Evolutionary conservation across 2,797 vertebrate genomes (phyloP).

Genomic region (Macropus fuliginosus): DNA sequence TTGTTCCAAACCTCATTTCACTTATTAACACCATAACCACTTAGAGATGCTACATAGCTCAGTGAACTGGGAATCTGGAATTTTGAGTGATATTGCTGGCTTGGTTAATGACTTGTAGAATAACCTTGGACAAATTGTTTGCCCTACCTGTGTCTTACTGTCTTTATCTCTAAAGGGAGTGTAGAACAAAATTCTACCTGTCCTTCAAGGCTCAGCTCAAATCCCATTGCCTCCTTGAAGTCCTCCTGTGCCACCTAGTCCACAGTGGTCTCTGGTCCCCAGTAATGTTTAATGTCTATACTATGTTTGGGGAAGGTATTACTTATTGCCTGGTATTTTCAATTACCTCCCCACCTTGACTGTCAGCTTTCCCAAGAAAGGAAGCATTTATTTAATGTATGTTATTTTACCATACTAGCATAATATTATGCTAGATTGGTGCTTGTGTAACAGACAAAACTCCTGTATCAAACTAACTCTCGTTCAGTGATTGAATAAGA

Average conservation of each 20-base stretch:
- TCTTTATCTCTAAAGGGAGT: conserved; percentile 41
- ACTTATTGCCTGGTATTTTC: not conserved
- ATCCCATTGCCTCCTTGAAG: not conserved
- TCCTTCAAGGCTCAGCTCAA: conserved; percentile 19
- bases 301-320: not conserved
- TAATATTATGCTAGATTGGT: not conserved
- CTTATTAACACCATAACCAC: not conserved
- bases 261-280: not conserved
- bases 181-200: conserved; percentile 54
- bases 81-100: conserved; percentile 69
- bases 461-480: not conserved
- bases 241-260: not conserved
- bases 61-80: conserved; percentile 64
- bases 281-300: not conserved
- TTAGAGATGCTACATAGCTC: conserved; percentile 5
- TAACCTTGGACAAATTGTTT: conserved; percentile 73
- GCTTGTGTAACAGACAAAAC: not conserved
- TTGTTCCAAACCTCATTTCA: conserved; percentile 49
- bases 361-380: not conserved
- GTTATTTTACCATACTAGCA: not conserved
- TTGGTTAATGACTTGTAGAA: conserved; percentile 68
- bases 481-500: not conserved
- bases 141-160: conserved; percentile 20
- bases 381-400: not conserved
- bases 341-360: not conserved